These are phyloP conservation scores for Spialia ferax DNA, from an alignment of 2,888 invertebrate species.

Conservation along the genomic window DNA sequence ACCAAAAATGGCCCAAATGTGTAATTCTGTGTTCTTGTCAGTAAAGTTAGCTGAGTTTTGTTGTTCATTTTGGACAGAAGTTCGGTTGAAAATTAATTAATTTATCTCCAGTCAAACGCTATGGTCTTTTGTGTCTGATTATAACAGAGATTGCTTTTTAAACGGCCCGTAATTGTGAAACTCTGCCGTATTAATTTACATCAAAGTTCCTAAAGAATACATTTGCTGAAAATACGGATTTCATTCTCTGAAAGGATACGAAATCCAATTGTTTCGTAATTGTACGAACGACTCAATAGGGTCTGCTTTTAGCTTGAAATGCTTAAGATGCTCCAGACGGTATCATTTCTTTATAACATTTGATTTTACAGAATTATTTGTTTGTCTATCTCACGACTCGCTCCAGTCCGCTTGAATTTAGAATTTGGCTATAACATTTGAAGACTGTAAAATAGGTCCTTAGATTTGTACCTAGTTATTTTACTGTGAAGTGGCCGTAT, in stretches of 20 bases:
- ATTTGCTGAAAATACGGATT: conserved; percentile 35
- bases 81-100: conserved; percentile 45
- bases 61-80: conserved; percentile 40
- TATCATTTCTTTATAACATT: neutral
- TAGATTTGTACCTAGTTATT: too few species aligned
- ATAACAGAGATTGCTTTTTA: conserved; percentile 45
- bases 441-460: too few species aligned
- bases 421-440: too few species aligned
- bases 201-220: conserved; percentile 32
- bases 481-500: too few species aligned
- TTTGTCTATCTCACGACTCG: neutral
- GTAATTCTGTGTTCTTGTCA: neutral
- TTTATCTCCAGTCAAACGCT: conserved; percentile 45
- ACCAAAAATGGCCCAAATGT: too few species aligned
- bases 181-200: conserved; percentile 39
- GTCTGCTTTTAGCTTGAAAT: conserved; percentile 22
- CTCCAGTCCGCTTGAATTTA: neutral
- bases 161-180: conserved; percentile 40
- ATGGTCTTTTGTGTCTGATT: conserved; percentile 47
- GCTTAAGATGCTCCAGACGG: neutral
- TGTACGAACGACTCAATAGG: conserved; percentile 29
- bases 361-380: neutral
- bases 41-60: conserved; percentile 39
- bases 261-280: conserved; percentile 34
- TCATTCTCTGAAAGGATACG: conserved; percentile 35